Conservation (phyloP, 2,888 invertebrate species). For the Papilio gigon region DNA sequence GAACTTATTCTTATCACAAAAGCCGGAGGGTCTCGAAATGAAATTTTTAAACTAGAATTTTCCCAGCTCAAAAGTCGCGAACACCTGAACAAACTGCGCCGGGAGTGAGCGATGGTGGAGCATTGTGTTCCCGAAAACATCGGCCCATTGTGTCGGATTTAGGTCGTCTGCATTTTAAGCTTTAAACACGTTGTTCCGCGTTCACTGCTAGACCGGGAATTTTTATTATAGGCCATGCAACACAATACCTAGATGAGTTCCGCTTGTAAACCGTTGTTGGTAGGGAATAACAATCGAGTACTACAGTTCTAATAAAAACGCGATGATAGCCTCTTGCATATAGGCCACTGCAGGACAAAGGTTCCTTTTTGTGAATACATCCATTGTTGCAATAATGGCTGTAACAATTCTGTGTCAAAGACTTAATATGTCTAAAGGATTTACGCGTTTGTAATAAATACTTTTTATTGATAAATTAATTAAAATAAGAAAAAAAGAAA, state of each 20-base stretch:
- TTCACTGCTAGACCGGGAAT: constrained; percentile 37
- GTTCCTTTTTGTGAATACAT: constrained; percentile 30
- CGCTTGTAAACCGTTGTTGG: constrained; percentile 33
- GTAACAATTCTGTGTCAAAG: constrained; percentile 20
- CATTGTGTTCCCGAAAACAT: constrained; percentile 71
- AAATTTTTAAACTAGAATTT: constrained; percentile 53
- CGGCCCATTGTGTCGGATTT: constrained; percentile 66
- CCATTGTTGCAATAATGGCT: constrained; percentile 28
- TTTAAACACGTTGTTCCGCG: constrained; percentile 51
- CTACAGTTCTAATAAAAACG: constrained; percentile 39
- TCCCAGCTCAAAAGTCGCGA: constrained; percentile 55
- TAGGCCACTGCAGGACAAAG: constrained; percentile 40
- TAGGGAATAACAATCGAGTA: constrained; percentile 37
- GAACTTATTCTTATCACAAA: constrained; percentile 42
- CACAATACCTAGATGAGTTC: constrained; percentile 41
- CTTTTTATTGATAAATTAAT: neutral
- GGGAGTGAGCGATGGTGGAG: constrained; percentile 61
- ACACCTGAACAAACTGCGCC: constrained; percentile 64
- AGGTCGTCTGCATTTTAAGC: constrained; percentile 66
- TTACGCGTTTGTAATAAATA: too few species aligned
- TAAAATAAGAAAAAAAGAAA: too few species aligned
- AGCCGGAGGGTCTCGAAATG: constrained; percentile 40
- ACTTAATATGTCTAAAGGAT: neutral
- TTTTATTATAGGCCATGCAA: constrained; percentile 42
- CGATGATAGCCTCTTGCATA: constrained; percentile 33